Conservation (phyloP, 2,113 vertebrate species). For the Muntiacus muntjak region DNA sequence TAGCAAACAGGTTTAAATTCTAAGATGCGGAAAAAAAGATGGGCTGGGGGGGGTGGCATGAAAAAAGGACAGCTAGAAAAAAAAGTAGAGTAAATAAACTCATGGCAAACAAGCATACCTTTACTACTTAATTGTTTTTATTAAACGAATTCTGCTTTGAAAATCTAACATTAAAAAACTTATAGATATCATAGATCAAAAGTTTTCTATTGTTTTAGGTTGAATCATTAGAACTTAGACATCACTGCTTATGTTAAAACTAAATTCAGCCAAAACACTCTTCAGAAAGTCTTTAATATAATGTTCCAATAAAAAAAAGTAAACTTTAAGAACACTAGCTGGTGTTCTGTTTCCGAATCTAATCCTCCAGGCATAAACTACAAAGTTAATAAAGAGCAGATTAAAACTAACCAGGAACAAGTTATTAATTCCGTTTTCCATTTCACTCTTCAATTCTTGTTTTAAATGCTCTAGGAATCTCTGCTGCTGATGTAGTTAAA, state of each 20-base stretch:
- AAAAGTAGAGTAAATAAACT: neutral
- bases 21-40: neutral
- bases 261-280: conserved; percentile 16
- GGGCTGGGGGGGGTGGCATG: no score
- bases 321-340: conserved; percentile 32
- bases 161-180: conserved; percentile 32
- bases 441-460: conserved; percentile 59
- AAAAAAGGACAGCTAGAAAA: neutral
- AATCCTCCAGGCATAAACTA: conserved; percentile 53
- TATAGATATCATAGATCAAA: neutral
- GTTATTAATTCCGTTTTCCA: conserved; percentile 65
- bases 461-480: conserved; percentile 34
- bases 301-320: conserved; percentile 4
- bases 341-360: conserved; percentile 52
- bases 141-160: neutral
- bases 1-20: neutral
- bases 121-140: neutral
- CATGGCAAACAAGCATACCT: neutral
- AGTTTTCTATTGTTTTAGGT: neutral
- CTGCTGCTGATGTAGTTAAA: neutral
- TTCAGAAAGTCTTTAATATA: conserved; percentile 31
- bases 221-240: neutral
- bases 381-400: conserved; percentile 64
- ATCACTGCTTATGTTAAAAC: neutral
- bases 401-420: conserved; percentile 64